Conservation (phyloP, 2,888 invertebrate genomes). For the Mythimna lalbum region DNA sequence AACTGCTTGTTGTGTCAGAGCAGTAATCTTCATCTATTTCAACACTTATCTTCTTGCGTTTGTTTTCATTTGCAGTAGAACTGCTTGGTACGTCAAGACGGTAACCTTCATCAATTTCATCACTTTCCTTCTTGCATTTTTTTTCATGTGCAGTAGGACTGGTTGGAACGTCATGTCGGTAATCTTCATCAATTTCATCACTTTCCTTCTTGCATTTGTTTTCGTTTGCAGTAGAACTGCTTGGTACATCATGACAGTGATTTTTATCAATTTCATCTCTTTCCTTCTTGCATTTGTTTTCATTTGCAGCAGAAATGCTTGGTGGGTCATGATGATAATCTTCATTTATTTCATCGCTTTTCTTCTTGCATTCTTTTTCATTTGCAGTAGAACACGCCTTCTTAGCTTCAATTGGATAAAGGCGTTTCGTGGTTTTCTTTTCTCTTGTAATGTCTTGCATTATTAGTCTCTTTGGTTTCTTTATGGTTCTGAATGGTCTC, state of each 20-base stretch:
- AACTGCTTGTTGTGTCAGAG: not conserved
- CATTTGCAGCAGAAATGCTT: too few species aligned
- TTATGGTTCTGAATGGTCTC: not conserved
- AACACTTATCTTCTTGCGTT: not conserved
- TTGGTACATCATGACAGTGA: too few species aligned
- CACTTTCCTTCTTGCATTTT: too few species aligned
- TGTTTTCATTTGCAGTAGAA: too few species aligned
- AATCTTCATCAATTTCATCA: slow-evolving; percentile 19
- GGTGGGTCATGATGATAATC: too few species aligned
- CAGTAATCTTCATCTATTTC: not conserved
- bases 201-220: not conserved
- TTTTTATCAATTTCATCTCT: too few species aligned
- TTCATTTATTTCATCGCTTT: not conserved
- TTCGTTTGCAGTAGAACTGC: not conserved
- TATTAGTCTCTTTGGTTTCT: not conserved
- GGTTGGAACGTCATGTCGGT: slow-evolving; percentile 41
- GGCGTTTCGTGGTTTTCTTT: too few species aligned
- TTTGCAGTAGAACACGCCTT: not conserved
- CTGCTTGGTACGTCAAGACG: too few species aligned
- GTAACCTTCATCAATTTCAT: too few species aligned
- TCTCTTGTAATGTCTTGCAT: not conserved
- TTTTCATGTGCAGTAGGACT: too few species aligned
- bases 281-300: too few species aligned
- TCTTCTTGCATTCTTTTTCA: not conserved
- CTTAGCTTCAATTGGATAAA: not conserved